Base-by-base conservation (phyloP, 2,113 vertebrate genomes). In the Rhinolophus sinicus region DNA sequence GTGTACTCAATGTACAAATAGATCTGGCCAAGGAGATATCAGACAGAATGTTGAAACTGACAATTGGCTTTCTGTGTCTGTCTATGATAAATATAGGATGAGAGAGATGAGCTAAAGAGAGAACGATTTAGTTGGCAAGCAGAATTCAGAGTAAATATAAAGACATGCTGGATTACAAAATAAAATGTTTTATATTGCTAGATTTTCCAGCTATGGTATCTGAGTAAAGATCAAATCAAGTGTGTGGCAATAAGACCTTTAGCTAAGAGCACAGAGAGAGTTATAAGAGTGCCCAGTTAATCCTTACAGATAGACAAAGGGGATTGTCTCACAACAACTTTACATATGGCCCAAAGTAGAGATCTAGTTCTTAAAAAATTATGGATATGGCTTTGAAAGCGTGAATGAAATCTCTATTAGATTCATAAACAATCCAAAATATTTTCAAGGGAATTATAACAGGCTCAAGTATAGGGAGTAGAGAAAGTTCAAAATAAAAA, bases 61-160 rank as follows among this genome's bases (percentile, higher is more conserved):
- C 38, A 70, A 7, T 21, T 35, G 82, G 11, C 26, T 44, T 77
- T 91, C 65, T 47, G 24, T 76, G 21, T 78, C 6, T 75, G 5
- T 93, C 24, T 70, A 12, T 18, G 60, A 52, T 26, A 83, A 83
- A 72, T 33, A 54, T 18, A 28, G 14, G 60, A 54, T 62, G 82
- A 90, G 40, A 72, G 33, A 64, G 21, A 77, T 0, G 30, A 64
- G 44, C 35, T 88, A 84, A 72, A 35, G 10, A 26, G 16, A 58
- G 47, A 90, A 77, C 4, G 1, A 28, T 65, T 65, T 8, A 47
- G 5, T 24, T 92, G 30, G 11, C 73, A 96, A 88, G 12, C 30
- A 88, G 50, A 87, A 38, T 65, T 95, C 40, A 62, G 30, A 95
- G 21, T 52, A 92, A 56, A 81, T 80, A 65, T 58, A 87, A 73